Base-by-base conservation (phyloP, 2,888 invertebrate genomes). In the Polydrusus pterygomalis region DNA sequence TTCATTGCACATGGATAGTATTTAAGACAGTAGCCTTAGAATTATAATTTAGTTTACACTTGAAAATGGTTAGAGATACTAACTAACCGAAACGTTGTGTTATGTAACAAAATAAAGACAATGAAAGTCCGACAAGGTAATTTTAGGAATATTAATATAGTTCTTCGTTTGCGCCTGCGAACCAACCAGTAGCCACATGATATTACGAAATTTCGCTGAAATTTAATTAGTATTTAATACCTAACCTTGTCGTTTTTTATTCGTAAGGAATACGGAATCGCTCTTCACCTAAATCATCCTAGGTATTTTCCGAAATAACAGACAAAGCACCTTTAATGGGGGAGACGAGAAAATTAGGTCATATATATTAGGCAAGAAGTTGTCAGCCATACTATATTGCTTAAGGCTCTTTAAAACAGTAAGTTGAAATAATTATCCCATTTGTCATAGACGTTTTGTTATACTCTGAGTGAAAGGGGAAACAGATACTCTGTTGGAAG, bases 391-490 rank as follows among this genome's bases (percentile, higher is more conserved):
- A 20, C 51, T 10, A 20, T 20, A 13, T 20, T 11, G 11, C 51
- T 54, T 30, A 25, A 30, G 54, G 54, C 54, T 54, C 54, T 54
- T 54, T 54, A 54, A 54, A 54, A 54, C n/a, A 54, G 20, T 54
- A 54, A 54, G 25, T 54, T 54, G 54, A 54, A 54, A 30, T 54
- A 54, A 54, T 54, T 54, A n/a, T 20, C 54, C 25, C 7, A 54
- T 54, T 54, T 54, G 25, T 25, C 54, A 54, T 54, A 13, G 7
- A 54, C 54, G 54, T 54, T 25, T 54, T 54, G 25, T 25, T 30
- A 54, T 25, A 13, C 13, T 6, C 11, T 20, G 51, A 20, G 43
- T n/a, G 13, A 51, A 51, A 18, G 20, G 51, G 13, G 51, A 17
- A 2, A 10, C 10, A 49, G 18, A 17, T 17, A 49, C 18, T 10